Base-by-base conservation (phyloP, 1,140 invertebrate genomes). In the Drosophila santomea region DNA sequence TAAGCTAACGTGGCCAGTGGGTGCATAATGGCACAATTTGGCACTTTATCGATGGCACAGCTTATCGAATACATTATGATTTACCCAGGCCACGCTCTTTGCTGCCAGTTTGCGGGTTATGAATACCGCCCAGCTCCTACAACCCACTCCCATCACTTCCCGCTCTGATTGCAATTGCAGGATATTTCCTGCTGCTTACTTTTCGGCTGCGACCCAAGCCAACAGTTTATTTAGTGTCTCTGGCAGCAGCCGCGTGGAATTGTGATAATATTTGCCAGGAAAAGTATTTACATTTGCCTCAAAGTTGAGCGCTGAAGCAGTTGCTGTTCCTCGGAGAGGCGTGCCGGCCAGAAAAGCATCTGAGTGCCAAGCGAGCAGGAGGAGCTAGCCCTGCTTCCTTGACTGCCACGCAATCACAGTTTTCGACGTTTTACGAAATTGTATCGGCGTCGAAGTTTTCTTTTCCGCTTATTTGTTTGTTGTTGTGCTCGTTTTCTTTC, bases 351-450 rank as follows among this genome's bases (percentile, higher is more conserved):
- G 41, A 8, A 8, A 25, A 38, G 32, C 20, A 10, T n/a, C n/a
- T 35, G 28, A 51, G 32, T 17, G 48, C 48, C 28, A 15, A 20
- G 8, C 28, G 43, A 47, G 39, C 54, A 47, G 39, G 35, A 23
- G 57, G 41, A 28, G 39, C 47, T 41, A 44, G 61, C 45, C 57
- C 62, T 45, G 17, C 12, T 39, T 14, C 36, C 4, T 25, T 25
- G 36, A 11, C 52, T 51, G 36, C 59, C 38, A 58, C 36, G 83
- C 84, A 88, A 88, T 88, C 83, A 89, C 79, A 89, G 83, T 80
- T 88, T 86, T 88, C 83, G 83, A 88, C 83, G 80, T 88, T 88
- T 89, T 80, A 61, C 84, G 62, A 88, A 88, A 88, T 88, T 88
- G 83, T 89, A 88, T 88, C 83, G 83, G 83, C 84, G 84, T 83